Percentiles rank a stretch among this genome's conserved stretches.
Conservation (phyloP, 2,888 invertebrate species). For the Tuta absoluta region DNA sequence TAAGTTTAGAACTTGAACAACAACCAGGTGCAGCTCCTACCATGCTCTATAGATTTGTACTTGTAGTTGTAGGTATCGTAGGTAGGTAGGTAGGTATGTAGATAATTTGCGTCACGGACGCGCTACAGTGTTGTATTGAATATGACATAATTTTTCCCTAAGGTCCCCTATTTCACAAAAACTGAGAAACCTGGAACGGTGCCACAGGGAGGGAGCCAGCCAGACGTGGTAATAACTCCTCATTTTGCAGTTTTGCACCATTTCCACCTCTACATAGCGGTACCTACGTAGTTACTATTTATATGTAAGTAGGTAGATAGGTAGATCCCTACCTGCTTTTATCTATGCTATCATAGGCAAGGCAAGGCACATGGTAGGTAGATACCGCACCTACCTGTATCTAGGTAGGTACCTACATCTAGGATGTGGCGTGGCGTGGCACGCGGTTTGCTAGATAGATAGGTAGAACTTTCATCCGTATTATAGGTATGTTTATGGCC, state of each 20-base stretch:
- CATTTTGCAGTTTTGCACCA: slow-evolving; percentile 41
- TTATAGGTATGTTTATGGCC: slow-evolving; percentile 45
- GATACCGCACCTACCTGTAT: neutral
- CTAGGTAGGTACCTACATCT: neutral
- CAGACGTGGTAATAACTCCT: slow-evolving; percentile 43
- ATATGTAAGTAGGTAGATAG: neutral
- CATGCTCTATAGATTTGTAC: too few species aligned
- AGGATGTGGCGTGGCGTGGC: neutral
- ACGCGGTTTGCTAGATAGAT: neutral
- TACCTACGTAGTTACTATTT: neutral
- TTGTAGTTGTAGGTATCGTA: neutral
- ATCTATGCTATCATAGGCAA: slow-evolving; percentile 2
- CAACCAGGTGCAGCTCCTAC: too few species aligned
- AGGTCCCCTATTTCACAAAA: slow-evolving; percentile 48
- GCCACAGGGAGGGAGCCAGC: slow-evolving; percentile 41
- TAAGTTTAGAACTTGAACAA: too few species aligned
- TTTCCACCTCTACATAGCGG: slow-evolving; percentile 30
- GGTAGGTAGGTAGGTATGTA: neutral
- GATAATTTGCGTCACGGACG: neutral
- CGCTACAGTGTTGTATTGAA: neutral
- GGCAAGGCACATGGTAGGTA: neutral
- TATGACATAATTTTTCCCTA: slow-evolving; percentile 43
- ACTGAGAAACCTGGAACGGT: slow-evolving; percentile 49
- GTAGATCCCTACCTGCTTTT: slow-evolving; percentile 5
- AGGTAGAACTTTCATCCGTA: slow-evolving; percentile 24